Evolutionary conservation across 2,797 vertebrate genomes (phyloP), one percentile per base, ranked within the genome.

Genomic region (Spinibarbus caldwelli): DNA sequence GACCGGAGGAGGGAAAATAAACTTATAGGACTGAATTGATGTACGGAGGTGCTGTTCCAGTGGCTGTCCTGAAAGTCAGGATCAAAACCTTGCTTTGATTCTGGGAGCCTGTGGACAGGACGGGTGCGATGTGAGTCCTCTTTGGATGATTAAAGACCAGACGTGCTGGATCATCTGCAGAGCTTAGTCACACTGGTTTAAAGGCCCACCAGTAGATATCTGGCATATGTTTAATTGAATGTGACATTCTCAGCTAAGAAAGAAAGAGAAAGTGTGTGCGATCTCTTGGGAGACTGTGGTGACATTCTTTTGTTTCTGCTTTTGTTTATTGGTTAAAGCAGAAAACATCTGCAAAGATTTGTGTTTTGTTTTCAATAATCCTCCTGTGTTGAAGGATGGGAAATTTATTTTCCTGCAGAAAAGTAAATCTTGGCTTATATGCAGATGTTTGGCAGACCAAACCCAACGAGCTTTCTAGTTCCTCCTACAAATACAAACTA

Each of bases 271-370:
- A 4, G 17, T 45, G 26, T 38, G 6, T 26, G 14, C 9, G 23
- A 10, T 23, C 49, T 54, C 11, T 43, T 29, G 36, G 4, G 15
- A 38, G 41, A n/a, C 14, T 59, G 8, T 41, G 36, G n/a, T 23
- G 3, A 21, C 8, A 66, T 64, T 31, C 26, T 45, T n/a, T n/a
- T 29, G 5, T 49, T 66, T 66, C 59, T 66, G 29, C 41, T 67
- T 78, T 78, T 23, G 41, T 67, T n/a, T 23, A 23, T 15, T 34
- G 29, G 49, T 43, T 34, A 47, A 47, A 64, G 26, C 19, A 31
- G 41, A 49, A 80, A 80, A 34, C 78, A 49, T 59, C 78, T 79
- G 41, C 59, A 34, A 29, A 66, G 11, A 31, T 59, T 72, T 14
- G 67, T 72, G 67, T 72, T 59, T 31, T 52, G 26, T 66, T 71